These are phyloP conservation scores for Drosophila bipectinata DNA, from an alignment of 1,140 invertebrate genomes.

Conservation along the genomic window DNA sequence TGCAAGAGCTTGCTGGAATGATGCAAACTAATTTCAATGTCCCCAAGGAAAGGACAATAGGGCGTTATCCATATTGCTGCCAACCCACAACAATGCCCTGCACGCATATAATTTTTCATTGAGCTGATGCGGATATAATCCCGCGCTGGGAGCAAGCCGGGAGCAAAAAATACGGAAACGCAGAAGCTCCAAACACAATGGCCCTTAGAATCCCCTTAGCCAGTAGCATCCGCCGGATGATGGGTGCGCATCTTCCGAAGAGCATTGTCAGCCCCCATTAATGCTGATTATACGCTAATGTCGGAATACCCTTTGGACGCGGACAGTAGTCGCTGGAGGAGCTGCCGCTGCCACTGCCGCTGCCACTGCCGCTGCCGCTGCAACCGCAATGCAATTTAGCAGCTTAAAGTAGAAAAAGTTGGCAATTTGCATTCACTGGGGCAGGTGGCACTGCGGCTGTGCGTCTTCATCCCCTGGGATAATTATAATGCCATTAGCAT, in stretches of 20 bases:
- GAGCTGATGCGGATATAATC: conserved; percentile 77
- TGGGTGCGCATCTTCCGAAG: conserved; percentile 51
- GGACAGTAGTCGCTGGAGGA: conserved; percentile 19
- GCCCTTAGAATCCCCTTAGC: conserved; percentile 25
- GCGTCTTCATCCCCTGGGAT: conserved; percentile 49
- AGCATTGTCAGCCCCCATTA: conserved; percentile 74
- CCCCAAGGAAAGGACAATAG: conserved; percentile 30
- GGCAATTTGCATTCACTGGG: conserved; percentile 68
- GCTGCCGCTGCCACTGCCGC: neutral
- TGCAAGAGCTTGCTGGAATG: conserved; percentile 35
- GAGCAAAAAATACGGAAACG: conserved; percentile 8
- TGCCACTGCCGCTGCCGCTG: conserved; percentile 1
- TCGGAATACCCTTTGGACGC: conserved; percentile 31
- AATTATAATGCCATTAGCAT: conserved; percentile 82
- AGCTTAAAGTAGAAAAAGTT: conserved; percentile 74
- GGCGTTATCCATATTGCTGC: conserved; percentile 14
- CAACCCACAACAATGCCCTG: conserved; percentile 33
- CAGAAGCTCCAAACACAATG: conserved; percentile 42
- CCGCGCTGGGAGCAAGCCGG: conserved; percentile 41
- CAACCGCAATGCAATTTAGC: conserved; percentile 72
- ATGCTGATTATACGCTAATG: conserved; percentile 80
- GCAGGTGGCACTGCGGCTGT: conserved; percentile 39
- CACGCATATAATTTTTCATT: conserved; percentile 75
- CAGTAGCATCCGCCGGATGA: conserved; percentile 18
- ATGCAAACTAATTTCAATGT: conserved; percentile 59